A percentile compares a stretch with the other conserved stretches of the same genome.
Evolutionary conservation across 2,888 invertebrate genomes (phyloP).

Genomic region (Oxystoma pomonae): DNA sequence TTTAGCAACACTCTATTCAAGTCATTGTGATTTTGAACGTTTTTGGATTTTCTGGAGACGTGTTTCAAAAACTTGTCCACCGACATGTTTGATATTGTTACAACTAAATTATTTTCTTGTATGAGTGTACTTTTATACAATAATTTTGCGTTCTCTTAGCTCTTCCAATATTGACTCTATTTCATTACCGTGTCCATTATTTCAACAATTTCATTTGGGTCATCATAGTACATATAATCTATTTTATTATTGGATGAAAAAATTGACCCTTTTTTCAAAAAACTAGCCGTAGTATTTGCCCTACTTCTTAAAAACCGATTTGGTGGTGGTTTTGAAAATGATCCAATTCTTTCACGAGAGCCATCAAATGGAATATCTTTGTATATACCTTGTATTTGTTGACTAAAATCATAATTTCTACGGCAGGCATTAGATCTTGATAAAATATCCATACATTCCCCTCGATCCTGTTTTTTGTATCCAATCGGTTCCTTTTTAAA

Average conservation of each 20-base stretch:
- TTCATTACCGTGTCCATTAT: too few relatives aligned
- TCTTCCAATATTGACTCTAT: too few relatives aligned
- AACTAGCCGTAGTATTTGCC: neutral
- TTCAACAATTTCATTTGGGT: too few relatives aligned
- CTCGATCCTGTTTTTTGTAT: neutral
- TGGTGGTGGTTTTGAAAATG: neutral
- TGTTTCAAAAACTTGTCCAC: neutral
- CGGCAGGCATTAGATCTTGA: slow-evolving; percentile 1
- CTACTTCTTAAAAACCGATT: neutral
- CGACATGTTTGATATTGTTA: too few relatives aligned
- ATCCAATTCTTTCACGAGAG: neutral
- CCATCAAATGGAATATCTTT: neutral
- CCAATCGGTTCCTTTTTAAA: slow-evolving; percentile 8
- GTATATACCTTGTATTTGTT: neutral
- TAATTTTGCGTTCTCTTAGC: too few relatives aligned
- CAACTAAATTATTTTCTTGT: too few relatives aligned
- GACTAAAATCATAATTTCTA: neutral
- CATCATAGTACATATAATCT: neutral
- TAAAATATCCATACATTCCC: slow-evolving; percentile 11
- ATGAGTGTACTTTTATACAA: too few relatives aligned
- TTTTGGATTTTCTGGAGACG: neutral
- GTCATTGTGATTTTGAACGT: neutral
- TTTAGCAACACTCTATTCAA: too few relatives aligned
- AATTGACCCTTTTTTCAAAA: neutral
- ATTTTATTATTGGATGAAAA: neutral